phyloP scores from a whole-genome alignment of 2,888 invertebrate species.

The Rhogogaster chlorosoma region DNA sequence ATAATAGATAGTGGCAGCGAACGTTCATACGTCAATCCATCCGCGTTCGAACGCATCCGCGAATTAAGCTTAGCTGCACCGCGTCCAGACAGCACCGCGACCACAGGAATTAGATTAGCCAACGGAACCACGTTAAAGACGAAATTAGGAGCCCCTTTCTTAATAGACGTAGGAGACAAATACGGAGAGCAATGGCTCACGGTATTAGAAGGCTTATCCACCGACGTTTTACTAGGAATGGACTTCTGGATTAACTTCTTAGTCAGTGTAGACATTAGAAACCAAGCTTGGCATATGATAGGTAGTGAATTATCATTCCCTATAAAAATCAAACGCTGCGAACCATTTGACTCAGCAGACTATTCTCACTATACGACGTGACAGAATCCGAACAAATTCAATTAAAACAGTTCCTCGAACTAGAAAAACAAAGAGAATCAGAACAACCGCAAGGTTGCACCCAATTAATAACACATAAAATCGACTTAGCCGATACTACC shows the following conservation, averaged over 20 bases:
- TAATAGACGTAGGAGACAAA: conserved; percentile 47
- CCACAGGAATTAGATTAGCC: too few relatives aligned
- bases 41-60: too few relatives aligned
- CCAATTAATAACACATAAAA: conserved; percentile 50
- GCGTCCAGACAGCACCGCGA: too few relatives aligned
- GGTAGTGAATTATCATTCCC: neutral
- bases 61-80: too few relatives aligned
- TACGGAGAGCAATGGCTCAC: conserved; percentile 53
- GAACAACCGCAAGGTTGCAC: conserved; percentile 48
- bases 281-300: conserved; percentile 24
- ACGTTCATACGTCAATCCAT: conserved; percentile 18
- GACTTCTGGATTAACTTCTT: conserved; percentile 46
- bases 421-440: neutral
- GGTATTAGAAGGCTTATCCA: conserved; percentile 39
- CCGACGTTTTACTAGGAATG: conserved; percentile 50
- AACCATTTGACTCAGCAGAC: neutral
- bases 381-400: neutral
- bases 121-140: conserved; percentile 1
- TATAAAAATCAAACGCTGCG: neutral
- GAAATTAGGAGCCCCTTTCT: conserved; percentile 34
- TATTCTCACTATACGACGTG: neutral
- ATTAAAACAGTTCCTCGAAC: conserved; percentile 47
- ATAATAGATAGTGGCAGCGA: conserved; percentile 42
- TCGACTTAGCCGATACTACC: too few relatives aligned
- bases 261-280: conserved; percentile 49